Evolutionary conservation across 1,140 invertebrate species (phyloP).

Genomic region (Steinernema feltiae): DNA sequence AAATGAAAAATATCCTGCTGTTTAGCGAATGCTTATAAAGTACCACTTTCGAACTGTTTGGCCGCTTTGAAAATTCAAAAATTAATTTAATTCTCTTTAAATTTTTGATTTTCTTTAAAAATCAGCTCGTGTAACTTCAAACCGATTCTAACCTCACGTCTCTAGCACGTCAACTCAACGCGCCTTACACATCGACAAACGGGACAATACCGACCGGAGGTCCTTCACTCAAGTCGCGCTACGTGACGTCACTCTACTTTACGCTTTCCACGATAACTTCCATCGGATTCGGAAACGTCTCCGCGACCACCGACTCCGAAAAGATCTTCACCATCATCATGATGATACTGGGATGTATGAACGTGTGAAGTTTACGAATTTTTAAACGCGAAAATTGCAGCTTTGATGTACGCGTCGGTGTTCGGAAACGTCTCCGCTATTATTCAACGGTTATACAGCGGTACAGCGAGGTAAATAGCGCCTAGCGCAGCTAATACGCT

Average conservation of each 20-base stretch:
- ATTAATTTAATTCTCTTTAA: too few relatives aligned
- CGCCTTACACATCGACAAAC: conserved; percentile 50
- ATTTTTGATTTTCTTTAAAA: too few relatives aligned
- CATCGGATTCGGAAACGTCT: conserved; percentile 98
- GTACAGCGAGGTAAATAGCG: conserved; percentile 81
- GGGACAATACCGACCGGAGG: conserved; percentile 53
- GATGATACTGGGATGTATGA: conserved; percentile 81
- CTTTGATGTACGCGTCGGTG: conserved; percentile 98
- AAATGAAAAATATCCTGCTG: too few relatives aligned
- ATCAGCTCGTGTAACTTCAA: too few relatives aligned
- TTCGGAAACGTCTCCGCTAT: conserved; percentile 98
- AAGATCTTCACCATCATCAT: conserved; percentile 95
- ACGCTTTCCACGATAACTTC: conserved; percentile 99
- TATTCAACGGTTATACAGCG: conserved; percentile 92
- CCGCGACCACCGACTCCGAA: conserved; percentile 97
- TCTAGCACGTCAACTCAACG: conserved; percentile 49
- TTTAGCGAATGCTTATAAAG: too few relatives aligned
- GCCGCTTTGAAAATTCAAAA: too few relatives aligned
- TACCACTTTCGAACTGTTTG: too few relatives aligned
- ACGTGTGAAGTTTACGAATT: not conserved
- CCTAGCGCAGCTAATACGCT: too few relatives aligned
- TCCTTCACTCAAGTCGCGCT: conserved; percentile 59
- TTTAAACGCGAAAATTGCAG: conserved; percentile 62
- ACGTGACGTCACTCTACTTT: conserved; percentile 88
- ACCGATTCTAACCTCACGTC: too few relatives aligned